Evolutionary conservation across 2,888 invertebrate species (phyloP).

Genomic region (Latrodectus elegans): DNA sequence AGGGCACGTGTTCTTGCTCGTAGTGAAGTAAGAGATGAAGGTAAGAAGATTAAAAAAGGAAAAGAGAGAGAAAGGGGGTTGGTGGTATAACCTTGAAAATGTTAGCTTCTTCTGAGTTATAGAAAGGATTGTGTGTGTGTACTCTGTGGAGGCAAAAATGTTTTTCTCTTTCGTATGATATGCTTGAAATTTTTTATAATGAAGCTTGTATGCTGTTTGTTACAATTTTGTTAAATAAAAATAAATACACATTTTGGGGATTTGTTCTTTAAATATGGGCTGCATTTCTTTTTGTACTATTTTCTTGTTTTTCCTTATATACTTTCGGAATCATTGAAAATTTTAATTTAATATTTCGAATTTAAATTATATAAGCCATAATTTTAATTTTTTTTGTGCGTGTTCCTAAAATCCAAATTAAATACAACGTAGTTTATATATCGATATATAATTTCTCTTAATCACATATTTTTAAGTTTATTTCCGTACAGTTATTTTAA

Average conservation of each 20-base stretch:
- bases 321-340: too few species aligned
- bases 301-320: too few species aligned
- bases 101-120: constrained; percentile 34
- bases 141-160: not conserved
- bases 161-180: not conserved
- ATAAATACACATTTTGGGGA: too few species aligned
- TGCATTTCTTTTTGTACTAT: too few species aligned
- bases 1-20: constrained; percentile 60
- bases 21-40: constrained; percentile 28
- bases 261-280: too few species aligned
- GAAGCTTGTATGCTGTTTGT: not conserved
- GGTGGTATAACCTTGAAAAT: constrained; percentile 60
- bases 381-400: too few species aligned
- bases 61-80: constrained; percentile 2
- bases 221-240: not conserved
- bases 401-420: too few species aligned
- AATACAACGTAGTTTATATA: too few species aligned
- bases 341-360: not conserved
- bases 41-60: constrained; percentile 45
- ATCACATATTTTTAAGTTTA: too few species aligned
- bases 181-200: not conserved
- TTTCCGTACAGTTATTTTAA: too few species aligned
- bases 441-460: too few species aligned
- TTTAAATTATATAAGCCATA: not conserved
- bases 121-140: constrained; percentile 35